phyloP scores from a whole-genome alignment of 2,797 vertebrate species.

The Oophaga sylvatica region DNA sequence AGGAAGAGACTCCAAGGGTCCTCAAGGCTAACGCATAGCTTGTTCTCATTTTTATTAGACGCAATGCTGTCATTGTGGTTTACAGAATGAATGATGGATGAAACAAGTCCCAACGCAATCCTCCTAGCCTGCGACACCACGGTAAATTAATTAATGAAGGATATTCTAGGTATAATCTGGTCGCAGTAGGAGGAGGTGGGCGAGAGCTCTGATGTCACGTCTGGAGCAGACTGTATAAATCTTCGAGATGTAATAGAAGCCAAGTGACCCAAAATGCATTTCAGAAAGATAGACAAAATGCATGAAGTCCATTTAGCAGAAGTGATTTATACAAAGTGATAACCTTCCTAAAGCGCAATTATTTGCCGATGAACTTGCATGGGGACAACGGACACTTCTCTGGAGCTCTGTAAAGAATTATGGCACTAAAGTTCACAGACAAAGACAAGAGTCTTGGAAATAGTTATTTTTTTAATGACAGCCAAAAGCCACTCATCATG shows the following conservation, averaged over 20 bases:
- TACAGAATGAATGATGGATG: conserved; percentile 55
- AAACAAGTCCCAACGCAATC: conserved; percentile 61
- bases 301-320: conserved; percentile 65
- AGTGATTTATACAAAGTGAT: conserved; percentile 70
- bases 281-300: conserved; percentile 56
- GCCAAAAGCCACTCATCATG: conserved; percentile 70
- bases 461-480: conserved; percentile 61
- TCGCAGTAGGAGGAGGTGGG: conserved; percentile 46
- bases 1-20: conserved; percentile 9
- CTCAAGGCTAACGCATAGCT: conserved; percentile 40
- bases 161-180: conserved; percentile 40
- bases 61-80: conserved; percentile 45
- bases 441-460: conserved; percentile 69
- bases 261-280: conserved; percentile 69
- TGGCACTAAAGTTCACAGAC: conserved; percentile 64
- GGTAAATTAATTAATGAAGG: conserved; percentile 64
- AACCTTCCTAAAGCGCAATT: conserved; percentile 71
- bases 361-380: conserved; percentile 70
- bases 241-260: conserved; percentile 65
- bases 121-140: conserved; percentile 67
- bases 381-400: conserved; percentile 66
- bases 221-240: conserved; percentile 65
- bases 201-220: conserved; percentile 69
- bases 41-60: conserved; percentile 26
- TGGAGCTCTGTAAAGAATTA: conserved; percentile 71